phyloP scores from a whole-genome alignment of 2,113 vertebrate species.

The Zingel zingel region DNA sequence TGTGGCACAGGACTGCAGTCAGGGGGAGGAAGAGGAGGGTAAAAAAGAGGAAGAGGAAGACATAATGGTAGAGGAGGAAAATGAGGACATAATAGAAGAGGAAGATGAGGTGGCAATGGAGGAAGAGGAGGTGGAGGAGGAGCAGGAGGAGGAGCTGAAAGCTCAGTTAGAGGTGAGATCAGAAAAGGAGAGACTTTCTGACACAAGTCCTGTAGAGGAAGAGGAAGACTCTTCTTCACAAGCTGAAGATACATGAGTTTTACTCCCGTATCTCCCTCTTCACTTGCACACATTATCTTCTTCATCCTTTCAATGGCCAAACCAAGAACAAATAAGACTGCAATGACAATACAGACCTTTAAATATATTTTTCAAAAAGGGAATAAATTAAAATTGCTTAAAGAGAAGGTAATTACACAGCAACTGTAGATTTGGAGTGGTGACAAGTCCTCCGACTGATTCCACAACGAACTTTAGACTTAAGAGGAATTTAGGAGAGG shows the following conservation, averaged over 20 bases:
- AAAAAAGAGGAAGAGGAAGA: slow-evolving; percentile 42
- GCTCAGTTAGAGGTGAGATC: slow-evolving; percentile 57
- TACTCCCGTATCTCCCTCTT: slow-evolving; percentile 63
- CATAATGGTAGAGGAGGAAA: slow-evolving; percentile 71
- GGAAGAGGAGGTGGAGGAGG: slow-evolving; percentile 73
- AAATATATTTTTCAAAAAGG: slow-evolving; percentile 87
- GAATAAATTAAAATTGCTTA: slow-evolving; percentile 82
- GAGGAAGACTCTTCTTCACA: slow-evolving; percentile 85
- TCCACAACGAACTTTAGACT: slow-evolving; percentile 66
- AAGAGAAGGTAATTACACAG: slow-evolving; percentile 87
- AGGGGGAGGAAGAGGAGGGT: slow-evolving; percentile 54
- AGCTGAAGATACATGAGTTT: slow-evolving; percentile 86
- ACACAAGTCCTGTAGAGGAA: slow-evolving; percentile 86
- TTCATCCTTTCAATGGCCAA: slow-evolving; percentile 78
- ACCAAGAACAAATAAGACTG: slow-evolving; percentile 83
- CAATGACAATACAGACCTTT: slow-evolving; percentile 85
- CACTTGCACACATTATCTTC: slow-evolving; percentile 73
- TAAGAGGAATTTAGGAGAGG: slow-evolving; percentile 63
- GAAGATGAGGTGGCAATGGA: slow-evolving; percentile 79
- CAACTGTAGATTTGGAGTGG: slow-evolving; percentile 87
- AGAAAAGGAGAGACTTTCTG: slow-evolving; percentile 78
- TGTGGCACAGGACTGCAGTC: slow-evolving; percentile 63
- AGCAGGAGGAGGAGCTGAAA: slow-evolving; percentile 75
- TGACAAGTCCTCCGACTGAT: slow-evolving; percentile 69
- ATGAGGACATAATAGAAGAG: slow-evolving; percentile 79